A percentile compares a stretch with the other conserved stretches of the same genome.
These are phyloP conservation scores for Lepilemur septentrionalis DNA, from an alignment of 2,797 vertebrate species.

Conservation along the genomic window DNA sequence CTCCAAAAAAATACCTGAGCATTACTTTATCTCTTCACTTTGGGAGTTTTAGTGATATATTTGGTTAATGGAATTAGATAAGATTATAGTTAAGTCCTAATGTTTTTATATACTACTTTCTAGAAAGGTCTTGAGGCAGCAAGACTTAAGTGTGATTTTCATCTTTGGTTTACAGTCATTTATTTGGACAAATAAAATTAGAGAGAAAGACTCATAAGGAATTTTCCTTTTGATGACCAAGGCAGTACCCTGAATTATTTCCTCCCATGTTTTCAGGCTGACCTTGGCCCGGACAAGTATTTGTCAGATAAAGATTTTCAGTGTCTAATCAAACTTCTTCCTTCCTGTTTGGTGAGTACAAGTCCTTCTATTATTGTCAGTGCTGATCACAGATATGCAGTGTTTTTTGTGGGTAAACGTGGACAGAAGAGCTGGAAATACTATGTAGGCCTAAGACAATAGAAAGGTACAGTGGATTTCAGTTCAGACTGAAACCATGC, in stretches of 20 bases:
- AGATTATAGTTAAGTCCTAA: neutral
- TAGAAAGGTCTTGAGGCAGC: neutral
- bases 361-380: neutral
- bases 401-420: neutral
- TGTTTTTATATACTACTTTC: neutral
- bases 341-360: conserved; percentile 91
- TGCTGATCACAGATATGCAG: neutral
- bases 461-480: neutral
- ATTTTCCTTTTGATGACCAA: conserved; percentile 22
- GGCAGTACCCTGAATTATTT: neutral
- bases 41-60: neutral
- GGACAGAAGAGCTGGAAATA: neutral
- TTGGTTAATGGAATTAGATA: neutral
- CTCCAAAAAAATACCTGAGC: neutral
- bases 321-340: conserved; percentile 93
- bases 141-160: neutral
- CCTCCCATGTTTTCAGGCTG: conserved; percentile 88
- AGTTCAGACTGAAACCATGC: neutral
- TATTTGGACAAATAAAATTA: neutral
- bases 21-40: neutral
- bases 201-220: neutral
- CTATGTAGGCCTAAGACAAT: neutral
- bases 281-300: conserved; percentile 97
- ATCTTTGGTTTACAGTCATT: conserved; percentile 12
- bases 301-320: conserved; percentile 98